These are phyloP conservation scores for Eurois occulta DNA, from an alignment of 2,888 invertebrate genomes.

Conservation along the genomic window DNA sequence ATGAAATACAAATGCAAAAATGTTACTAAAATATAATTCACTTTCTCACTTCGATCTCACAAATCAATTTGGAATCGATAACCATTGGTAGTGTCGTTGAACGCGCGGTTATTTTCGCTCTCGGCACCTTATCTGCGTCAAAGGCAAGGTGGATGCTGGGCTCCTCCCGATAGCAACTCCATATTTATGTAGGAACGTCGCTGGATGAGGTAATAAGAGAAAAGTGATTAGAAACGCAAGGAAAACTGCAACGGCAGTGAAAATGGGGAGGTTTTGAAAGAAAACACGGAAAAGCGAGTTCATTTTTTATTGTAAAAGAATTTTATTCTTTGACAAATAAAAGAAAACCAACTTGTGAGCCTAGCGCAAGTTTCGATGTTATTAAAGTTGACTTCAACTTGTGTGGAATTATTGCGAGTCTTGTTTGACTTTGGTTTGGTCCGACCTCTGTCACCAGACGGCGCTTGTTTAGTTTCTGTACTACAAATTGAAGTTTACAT, in stretches of 20 bases:
- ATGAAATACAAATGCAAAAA: background rate
- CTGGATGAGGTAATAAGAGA: slow-evolving; percentile 41
- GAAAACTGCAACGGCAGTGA: slow-evolving; percentile 13
- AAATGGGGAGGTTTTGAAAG: background rate
- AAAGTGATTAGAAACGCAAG: slow-evolving; percentile 34
- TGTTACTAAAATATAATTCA: background rate
- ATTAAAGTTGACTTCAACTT: too few relatives aligned
- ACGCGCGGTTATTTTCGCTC: slow-evolving; percentile 73
- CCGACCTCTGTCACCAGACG: too few relatives aligned
- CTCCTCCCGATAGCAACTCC: slow-evolving; percentile 36
- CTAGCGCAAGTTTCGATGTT: too few relatives aligned
- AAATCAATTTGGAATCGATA: slow-evolving; percentile 35
- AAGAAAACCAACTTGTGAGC: too few relatives aligned
- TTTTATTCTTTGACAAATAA: background rate
- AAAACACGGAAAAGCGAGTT: background rate
- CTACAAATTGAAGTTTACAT: too few relatives aligned
- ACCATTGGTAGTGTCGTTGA: slow-evolving; percentile 49
- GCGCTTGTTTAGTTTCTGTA: too few relatives aligned
- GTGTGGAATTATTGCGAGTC: too few relatives aligned
- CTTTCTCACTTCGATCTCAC: background rate
- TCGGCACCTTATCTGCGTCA: slow-evolving; percentile 74
- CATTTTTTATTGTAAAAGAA: too few relatives aligned
- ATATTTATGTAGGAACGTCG: slow-evolving; percentile 37
- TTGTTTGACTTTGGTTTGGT: too few relatives aligned
- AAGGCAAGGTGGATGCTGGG: slow-evolving; percentile 43